Evolutionary conservation across 2,888 invertebrate species (phyloP).

Genomic region (Dromius quadrimaculatus): DNA sequence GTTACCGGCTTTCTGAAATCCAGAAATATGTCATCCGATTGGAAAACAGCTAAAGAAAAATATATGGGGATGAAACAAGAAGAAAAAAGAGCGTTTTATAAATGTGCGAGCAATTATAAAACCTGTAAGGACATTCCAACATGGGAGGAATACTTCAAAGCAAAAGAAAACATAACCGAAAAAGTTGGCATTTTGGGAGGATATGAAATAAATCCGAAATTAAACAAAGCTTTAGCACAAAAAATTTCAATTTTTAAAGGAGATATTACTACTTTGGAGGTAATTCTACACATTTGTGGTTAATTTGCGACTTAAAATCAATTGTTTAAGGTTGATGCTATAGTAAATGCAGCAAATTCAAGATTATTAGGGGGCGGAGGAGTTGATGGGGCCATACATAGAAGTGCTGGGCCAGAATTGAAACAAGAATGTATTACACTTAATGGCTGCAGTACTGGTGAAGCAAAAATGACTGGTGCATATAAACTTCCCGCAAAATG

Average conservation of each 20-base stretch:
- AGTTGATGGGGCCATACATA: constrained; percentile 92
- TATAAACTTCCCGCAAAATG: constrained; percentile 87
- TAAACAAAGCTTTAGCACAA: constrained; percentile 68
- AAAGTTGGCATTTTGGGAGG: constrained; percentile 61
- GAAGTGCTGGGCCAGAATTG: constrained; percentile 79
- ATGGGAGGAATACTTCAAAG: constrained; percentile 70
- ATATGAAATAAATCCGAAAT: constrained; percentile 63
- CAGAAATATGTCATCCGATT: constrained; percentile 58
- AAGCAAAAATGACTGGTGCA: constrained; percentile 86
- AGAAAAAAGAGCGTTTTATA: constrained; percentile 66
- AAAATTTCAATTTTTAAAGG: constrained; percentile 79
- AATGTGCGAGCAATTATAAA: constrained; percentile 61
- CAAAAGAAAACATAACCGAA: constrained; percentile 60
- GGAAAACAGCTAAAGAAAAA: constrained; percentile 70
- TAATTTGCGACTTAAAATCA: constrained; percentile 3
- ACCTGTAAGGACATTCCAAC: constrained; percentile 68
- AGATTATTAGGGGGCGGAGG: constrained; percentile 84
- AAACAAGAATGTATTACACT: constrained; percentile 79
- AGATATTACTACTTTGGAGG: constrained; percentile 86
- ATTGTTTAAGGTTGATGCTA: constrained; percentile 77
- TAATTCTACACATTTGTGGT: constrained; percentile 57
- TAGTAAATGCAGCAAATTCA: constrained; percentile 91
- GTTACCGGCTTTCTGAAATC: constrained; percentile 14
- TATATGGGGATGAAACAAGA: constrained; percentile 68
- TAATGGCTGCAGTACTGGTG: constrained; percentile 82